These are phyloP conservation scores for Andrena fulva DNA, from an alignment of 2,888 invertebrate species.

Conservation along the genomic window DNA sequence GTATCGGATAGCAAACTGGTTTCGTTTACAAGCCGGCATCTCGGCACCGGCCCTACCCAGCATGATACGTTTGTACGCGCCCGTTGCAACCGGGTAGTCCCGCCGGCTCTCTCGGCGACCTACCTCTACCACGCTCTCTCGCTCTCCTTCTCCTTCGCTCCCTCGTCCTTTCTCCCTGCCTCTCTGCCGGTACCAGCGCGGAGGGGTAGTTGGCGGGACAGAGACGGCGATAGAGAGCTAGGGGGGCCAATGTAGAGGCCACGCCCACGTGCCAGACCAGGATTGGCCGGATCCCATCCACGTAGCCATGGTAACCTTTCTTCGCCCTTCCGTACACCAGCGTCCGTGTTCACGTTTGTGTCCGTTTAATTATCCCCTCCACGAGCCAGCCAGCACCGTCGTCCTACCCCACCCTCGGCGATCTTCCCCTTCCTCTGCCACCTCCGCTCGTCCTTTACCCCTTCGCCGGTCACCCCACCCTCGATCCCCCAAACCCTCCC, in stretches of 20 bases:
- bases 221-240: slow-evolving; percentile 50
- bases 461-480: slow-evolving; percentile 47
- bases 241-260: slow-evolving; percentile 79
- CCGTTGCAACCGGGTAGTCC: slow-evolving; percentile 80
- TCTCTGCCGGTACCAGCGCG: not conserved
- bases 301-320: slow-evolving; percentile 85
- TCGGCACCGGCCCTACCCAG: slow-evolving; percentile 84
- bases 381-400: slow-evolving; percentile 32
- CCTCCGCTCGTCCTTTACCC: slow-evolving; percentile 52
- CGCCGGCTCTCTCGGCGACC: slow-evolving; percentile 73
- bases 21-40: slow-evolving; percentile 85
- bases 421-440: slow-evolving; percentile 31
- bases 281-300: slow-evolving; percentile 86
- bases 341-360: slow-evolving; percentile 70
- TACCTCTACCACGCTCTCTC: slow-evolving; percentile 67
- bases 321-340: slow-evolving; percentile 77
- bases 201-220: slow-evolving; percentile 32
- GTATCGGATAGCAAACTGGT: slow-evolving; percentile 85
- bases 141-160: slow-evolving; percentile 28
- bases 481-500: slow-evolving; percentile 6
- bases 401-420: slow-evolving; percentile 50
- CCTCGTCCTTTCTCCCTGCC: slow-evolving; percentile 46
- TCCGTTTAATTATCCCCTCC: slow-evolving; percentile 82
- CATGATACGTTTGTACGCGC: slow-evolving; percentile 84
- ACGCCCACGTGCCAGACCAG: slow-evolving; percentile 85